Conservation (phyloP, 35 echinoderm and acorn worm genomes). For the Lytechinus pictus region DNA sequence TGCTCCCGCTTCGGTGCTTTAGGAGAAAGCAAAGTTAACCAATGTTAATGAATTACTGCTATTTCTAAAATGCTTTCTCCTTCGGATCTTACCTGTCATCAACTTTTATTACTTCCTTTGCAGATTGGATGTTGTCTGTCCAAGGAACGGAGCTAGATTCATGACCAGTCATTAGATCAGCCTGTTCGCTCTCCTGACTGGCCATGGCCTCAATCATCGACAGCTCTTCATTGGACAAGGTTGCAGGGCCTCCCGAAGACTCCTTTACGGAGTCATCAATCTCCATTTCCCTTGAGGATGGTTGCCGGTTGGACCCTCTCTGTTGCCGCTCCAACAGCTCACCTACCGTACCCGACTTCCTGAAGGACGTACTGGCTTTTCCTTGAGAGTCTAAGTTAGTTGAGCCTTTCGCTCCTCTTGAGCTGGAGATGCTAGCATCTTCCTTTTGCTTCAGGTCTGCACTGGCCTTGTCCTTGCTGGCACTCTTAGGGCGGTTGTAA, state of each 20-base stretch:
- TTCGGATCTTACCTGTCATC: background rate
- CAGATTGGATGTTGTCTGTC: background rate
- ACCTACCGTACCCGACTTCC: background rate
- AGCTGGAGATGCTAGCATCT: background rate
- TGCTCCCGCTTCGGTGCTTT: background rate
- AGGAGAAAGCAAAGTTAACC: background rate
- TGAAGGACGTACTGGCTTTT: background rate
- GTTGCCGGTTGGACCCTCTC: background rate
- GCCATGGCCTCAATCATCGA: background rate
- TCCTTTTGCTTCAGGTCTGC: background rate
- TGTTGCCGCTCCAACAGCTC: background rate
- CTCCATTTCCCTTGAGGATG: background rate
- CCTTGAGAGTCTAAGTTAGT: background rate
- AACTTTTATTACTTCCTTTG: background rate
- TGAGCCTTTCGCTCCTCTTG: background rate
- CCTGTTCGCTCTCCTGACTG: background rate
- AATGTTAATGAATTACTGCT: background rate
- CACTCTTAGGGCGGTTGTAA: background rate
- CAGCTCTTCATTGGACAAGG: background rate
- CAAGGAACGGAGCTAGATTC: background rate
- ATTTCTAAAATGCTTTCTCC: background rate
- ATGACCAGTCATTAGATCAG: background rate
- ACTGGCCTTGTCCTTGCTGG: background rate
- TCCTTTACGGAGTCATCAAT: background rate
- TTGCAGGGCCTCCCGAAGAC: background rate